These are phyloP conservation scores for Halictus quadricinctus DNA, from an alignment of 2,888 invertebrate species.

Conservation along the genomic window DNA sequence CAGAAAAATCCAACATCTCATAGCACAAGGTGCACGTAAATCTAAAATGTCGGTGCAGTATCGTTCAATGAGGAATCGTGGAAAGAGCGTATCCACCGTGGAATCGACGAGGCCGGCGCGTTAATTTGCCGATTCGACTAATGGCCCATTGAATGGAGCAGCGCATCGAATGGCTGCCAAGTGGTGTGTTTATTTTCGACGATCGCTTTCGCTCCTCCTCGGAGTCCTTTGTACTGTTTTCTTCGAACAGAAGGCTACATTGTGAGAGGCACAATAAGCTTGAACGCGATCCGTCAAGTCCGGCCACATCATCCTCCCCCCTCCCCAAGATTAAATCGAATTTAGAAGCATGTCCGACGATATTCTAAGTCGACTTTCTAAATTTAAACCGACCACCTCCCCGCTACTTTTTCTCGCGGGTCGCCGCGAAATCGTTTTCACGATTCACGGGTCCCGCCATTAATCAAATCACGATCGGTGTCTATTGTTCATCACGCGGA, in stretches of 20 bases:
- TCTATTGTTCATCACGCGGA: not conserved
- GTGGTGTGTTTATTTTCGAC: slow-evolving; percentile 65
- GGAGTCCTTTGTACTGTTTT: slow-evolving; percentile 50
- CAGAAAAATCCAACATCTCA: not conserved
- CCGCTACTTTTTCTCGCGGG: slow-evolving; percentile 11
- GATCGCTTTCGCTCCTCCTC: slow-evolving; percentile 48
- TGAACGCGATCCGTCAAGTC: slow-evolving; percentile 27
- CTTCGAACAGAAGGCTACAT: slow-evolving; percentile 48
- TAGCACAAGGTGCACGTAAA: not conserved
- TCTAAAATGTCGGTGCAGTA: not conserved
- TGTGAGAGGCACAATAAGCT: slow-evolving; percentile 46
- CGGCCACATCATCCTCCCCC: slow-evolving; percentile 6
- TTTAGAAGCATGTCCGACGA: slow-evolving; percentile 2
- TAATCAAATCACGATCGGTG: not conserved
- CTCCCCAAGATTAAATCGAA: not conserved
- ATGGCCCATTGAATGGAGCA: slow-evolving; percentile 58
- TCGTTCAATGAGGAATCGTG: not conserved
- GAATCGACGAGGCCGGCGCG: not conserved
- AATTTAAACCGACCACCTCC: slow-evolving; percentile 32
- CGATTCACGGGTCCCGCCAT: not conserved
- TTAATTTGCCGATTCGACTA: slow-evolving; percentile 23
- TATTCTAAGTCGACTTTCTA: slow-evolving; percentile 34
- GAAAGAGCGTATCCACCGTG: not conserved
- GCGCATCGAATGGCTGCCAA: slow-evolving; percentile 62
- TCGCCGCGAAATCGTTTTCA: not conserved